These are phyloP conservation scores for Drosophila ustulata DNA, from an alignment of 2,888 invertebrate genomes.

Conservation along the genomic window DNA sequence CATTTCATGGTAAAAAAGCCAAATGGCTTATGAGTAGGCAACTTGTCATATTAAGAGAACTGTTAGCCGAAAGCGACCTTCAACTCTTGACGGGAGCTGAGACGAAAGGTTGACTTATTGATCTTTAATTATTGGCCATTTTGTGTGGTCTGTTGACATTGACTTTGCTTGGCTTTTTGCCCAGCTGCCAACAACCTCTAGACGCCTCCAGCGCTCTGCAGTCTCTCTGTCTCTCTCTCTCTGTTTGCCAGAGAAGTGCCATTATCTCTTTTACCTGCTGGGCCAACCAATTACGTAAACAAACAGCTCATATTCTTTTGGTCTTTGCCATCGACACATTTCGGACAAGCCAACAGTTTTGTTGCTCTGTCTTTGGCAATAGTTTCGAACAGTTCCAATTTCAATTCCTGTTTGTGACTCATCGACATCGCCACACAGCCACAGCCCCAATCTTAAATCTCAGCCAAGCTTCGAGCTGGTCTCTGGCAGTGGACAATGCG, in stretches of 20 bases:
- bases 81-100: conserved; percentile 21
- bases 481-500: conserved; percentile 5
- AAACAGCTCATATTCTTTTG: conserved; percentile 8
- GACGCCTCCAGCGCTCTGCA: conserved; percentile 1
- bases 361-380: conserved; percentile 29
- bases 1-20: conserved; percentile 24
- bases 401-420: conserved; percentile 75
- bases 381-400: conserved; percentile 52
- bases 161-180: conserved; percentile 33
- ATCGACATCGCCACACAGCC: conserved; percentile 41
- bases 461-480: conserved; percentile 14
- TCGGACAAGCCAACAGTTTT: conserved; percentile 5
- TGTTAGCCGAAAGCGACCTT: conserved; percentile 33
- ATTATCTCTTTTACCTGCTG: conserved; percentile 33
- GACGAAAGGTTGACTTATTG: conserved; percentile 51
- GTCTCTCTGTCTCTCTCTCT: neutral
- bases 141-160: conserved; percentile 57
- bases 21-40: conserved; percentile 28
- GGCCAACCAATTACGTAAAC: conserved; percentile 43
- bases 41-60: conserved; percentile 23
- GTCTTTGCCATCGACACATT: conserved; percentile 17
- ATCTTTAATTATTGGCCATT: conserved; percentile 56
- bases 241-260: conserved; percentile 17
- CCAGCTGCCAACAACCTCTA: conserved; percentile 58
- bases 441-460: conserved; percentile 20